phyloP scores from a whole-genome alignment of 2,888 invertebrate genomes.

The Muschampia staudingeri region DNA sequence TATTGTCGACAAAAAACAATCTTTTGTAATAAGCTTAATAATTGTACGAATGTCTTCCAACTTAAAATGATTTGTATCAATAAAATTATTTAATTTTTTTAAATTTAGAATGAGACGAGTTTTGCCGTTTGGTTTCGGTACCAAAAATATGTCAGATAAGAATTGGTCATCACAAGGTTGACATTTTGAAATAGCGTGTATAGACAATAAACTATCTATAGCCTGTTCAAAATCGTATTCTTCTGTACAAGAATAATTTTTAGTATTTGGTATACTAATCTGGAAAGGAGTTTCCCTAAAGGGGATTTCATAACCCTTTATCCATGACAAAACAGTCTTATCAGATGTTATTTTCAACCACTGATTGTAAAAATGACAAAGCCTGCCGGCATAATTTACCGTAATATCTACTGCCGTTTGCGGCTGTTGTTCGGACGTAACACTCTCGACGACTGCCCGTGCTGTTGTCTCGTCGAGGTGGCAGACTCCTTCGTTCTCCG shows the following conservation, averaged over 20 bases:
- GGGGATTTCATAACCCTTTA: constrained; percentile 11
- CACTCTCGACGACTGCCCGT: neutral
- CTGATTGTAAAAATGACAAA: constrained; percentile 28
- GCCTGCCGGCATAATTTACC: constrained; percentile 29
- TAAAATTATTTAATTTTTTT: constrained; percentile 49
- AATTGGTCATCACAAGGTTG: constrained; percentile 20
- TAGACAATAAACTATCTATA: constrained; percentile 3
- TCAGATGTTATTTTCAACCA: constrained; percentile 27
- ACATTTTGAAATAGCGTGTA: constrained; percentile 20
- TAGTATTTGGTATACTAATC: constrained; percentile 3
- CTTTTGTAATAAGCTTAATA: constrained; percentile 38
- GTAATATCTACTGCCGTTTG: constrained; percentile 20
- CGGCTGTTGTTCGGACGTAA: constrained; percentile 17
- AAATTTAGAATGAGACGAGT: constrained; percentile 55
- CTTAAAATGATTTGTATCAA: constrained; percentile 53
- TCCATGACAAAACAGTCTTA: constrained; percentile 21
- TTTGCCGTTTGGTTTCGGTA: constrained; percentile 42
- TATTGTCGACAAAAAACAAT: constrained; percentile 41
- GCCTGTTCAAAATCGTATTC: constrained; percentile 1
- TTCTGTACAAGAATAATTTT: constrained; percentile 11
- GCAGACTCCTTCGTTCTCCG: constrained; percentile 27
- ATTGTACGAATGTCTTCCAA: constrained; percentile 48
- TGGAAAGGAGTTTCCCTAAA: constrained; percentile 24
- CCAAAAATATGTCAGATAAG: constrained; percentile 21
- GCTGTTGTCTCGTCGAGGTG: constrained; percentile 5